Base-by-base conservation (phyloP, 1,140 invertebrate species). In the Heliconius melpomene region DNA sequence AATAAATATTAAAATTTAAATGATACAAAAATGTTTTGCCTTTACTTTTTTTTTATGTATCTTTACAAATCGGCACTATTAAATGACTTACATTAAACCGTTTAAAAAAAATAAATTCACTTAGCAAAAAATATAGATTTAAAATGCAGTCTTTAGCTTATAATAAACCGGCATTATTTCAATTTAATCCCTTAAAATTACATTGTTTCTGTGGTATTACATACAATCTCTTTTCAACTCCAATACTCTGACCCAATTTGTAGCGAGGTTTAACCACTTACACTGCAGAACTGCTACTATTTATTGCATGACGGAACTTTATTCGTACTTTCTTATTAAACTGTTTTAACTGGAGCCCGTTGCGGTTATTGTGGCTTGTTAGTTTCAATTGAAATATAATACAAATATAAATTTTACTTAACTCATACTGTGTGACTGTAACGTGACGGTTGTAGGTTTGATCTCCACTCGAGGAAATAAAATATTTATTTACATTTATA, bases 211-310 rank as follows among this genome's bases (percentile, higher is more conserved):
- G 46, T 79, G 32, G 11, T 72, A 70, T 40, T 72, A 50, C 74
- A 71, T 71, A 75, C 74, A 60, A 50, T 72, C 66, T 75, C 73
- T 79, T 79, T 75, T 26, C 52, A 74, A 75, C 13, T 79, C 26
- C 73, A 46, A 70, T 72, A 71, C 60, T 46, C 66, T 72, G 78
- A 79, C 78, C 78, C 66, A 79, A 79, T 79, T 79, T 72, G 74
- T 79, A 70, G 8, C 57, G 57, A n/a, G 57, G 66, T 74, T 75
- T 75, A 72, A 29, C 74, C 50, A 75, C 29, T 72, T 72, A 40
- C 66, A 75, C 50, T 72, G 73, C 74, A 71, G 40, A 79, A 75
- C 66, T 52, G 66, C 60, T 71, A 57, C 78, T 79, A 77, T 77
- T 79, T 75, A 79, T 71, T 75, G 66, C 66, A 72, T 73, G 77